A percentile compares a stretch with the other conserved stretches of the same genome.
phyloP scores from a whole-genome alignment of 2,888 invertebrate species.

The Athalia cordata region DNA sequence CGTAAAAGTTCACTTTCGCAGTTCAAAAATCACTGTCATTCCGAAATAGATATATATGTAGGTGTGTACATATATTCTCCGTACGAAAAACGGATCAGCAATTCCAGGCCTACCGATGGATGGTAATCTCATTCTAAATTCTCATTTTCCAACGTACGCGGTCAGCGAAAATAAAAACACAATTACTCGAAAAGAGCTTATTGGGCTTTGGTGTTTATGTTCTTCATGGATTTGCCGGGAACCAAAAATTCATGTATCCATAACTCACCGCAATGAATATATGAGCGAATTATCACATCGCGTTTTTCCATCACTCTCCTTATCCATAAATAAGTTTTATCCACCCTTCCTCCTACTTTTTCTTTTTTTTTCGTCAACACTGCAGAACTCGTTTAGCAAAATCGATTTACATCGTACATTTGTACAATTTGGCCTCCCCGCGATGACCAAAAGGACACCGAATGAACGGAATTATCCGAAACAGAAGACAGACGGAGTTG shows the following conservation, averaged over 20 bases:
- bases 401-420: neutral
- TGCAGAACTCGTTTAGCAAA: neutral
- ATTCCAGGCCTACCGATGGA: neutral
- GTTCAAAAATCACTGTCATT: constrained; percentile 42
- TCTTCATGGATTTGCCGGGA: too few species aligned
- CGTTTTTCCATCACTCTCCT: neutral
- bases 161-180: constrained; percentile 24
- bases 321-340: too few species aligned
- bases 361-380: neutral
- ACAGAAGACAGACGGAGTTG: too few species aligned
- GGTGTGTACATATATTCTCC: constrained; percentile 7
- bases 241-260: constrained; percentile 14
- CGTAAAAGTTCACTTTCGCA: constrained; percentile 41
- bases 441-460: too few species aligned
- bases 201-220: too few species aligned
- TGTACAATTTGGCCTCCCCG: neutral
- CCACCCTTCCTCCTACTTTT: neutral
- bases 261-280: constrained; percentile 13
- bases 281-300: constrained; percentile 17
- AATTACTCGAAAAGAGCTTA: neutral
- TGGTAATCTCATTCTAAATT: neutral
- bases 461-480: too few species aligned
- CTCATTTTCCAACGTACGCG: neutral
- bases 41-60: neutral
- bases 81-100: neutral